Conservation (phyloP, 2,113 vertebrate species). For the Eidolon helvum region DNA sequence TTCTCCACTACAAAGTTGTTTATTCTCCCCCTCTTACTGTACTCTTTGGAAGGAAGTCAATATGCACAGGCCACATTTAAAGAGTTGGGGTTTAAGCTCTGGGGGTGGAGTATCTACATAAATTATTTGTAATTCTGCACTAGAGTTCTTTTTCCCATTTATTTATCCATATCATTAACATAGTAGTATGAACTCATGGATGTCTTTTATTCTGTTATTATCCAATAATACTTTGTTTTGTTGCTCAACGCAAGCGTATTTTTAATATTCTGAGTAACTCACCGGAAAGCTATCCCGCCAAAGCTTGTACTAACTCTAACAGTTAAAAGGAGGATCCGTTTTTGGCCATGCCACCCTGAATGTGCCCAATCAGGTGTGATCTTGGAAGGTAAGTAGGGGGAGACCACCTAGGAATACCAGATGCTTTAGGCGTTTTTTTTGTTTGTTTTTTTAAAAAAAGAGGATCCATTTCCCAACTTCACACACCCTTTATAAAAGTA, state of each 20-base stretch:
- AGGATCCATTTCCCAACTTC: background rate
- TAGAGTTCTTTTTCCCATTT: background rate
- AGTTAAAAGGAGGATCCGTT: background rate
- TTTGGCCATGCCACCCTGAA: no score
- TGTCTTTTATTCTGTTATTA: slow-evolving; percentile 13
- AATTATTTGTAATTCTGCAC: background rate
- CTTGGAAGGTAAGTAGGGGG: no score
- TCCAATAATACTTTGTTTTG: background rate
- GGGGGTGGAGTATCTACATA: background rate
- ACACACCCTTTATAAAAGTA: background rate
- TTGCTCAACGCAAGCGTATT: background rate
- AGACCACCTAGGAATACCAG: no score
- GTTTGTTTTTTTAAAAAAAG: no score
- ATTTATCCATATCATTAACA: background rate
- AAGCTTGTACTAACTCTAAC: background rate
- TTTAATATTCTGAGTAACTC: background rate
- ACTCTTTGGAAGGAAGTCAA: background rate
- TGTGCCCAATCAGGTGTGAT: no score
- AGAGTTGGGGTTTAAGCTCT: background rate
- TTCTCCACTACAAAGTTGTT: background rate
- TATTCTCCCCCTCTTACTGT: background rate
- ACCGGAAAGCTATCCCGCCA: background rate
- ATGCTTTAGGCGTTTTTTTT: no score
- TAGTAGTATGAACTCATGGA: background rate
- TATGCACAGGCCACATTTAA: background rate